Evolutionary conservation across 2,888 invertebrate genomes (phyloP).

Genomic region (Julus scandinavius): DNA sequence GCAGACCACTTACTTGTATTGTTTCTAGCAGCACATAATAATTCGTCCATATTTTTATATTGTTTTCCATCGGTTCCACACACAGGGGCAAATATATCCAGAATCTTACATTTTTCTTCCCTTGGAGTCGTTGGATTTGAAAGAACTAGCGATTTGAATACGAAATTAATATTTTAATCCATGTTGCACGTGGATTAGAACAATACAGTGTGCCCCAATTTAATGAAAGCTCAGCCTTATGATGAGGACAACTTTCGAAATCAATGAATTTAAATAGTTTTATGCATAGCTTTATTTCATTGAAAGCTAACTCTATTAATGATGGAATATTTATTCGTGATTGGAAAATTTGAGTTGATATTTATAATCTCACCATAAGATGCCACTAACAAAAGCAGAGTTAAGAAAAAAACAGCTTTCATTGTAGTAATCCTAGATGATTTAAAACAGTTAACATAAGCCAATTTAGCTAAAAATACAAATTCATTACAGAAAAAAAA

Average conservation of each 20-base stretch:
- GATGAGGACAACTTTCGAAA: too few relatives aligned
- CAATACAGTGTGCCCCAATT: too few relatives aligned
- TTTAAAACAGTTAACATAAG: too few relatives aligned
- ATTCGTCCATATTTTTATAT: background rate
- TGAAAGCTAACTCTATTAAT: too few relatives aligned
- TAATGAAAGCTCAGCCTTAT: too few relatives aligned
- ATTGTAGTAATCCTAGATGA: background rate
- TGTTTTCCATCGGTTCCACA: slow-evolving; percentile 29
- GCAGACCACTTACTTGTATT: slow-evolving; percentile 20
- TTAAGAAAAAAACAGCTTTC: background rate
- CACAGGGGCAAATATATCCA: background rate
- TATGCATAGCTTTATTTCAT: too few relatives aligned
- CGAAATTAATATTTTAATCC: too few relatives aligned
- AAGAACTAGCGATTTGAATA: background rate
- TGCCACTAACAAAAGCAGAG: background rate
- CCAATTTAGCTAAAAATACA: too few relatives aligned
- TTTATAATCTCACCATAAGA: background rate
- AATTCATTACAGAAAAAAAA: background rate
- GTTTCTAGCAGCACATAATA: background rate
- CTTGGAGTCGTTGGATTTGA: background rate
- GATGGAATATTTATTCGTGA: too few relatives aligned
- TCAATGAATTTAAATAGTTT: too few relatives aligned
- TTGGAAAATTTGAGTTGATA: background rate
- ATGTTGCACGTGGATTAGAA: too few relatives aligned
- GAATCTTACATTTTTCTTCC: background rate